A percentile compares a stretch with the other conserved stretches of the same genome.
phyloP scores from a whole-genome alignment of 2,888 invertebrate species.

The Diploptera punctata region DNA sequence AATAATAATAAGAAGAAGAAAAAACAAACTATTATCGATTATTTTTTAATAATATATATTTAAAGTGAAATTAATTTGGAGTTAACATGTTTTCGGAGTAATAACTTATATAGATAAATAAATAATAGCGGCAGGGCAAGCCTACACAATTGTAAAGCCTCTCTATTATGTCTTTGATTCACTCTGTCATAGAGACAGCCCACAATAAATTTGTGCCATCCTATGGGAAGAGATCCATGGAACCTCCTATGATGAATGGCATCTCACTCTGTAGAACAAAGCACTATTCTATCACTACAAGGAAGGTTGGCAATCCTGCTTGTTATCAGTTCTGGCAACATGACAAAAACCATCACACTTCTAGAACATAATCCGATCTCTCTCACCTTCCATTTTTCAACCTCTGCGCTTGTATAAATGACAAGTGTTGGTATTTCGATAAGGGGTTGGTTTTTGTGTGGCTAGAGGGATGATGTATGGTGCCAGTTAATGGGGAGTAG shows the following conservation, averaged over 20 bases:
- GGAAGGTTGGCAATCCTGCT: constrained; percentile 3
- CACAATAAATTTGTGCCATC: not conserved
- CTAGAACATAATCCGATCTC: not conserved
- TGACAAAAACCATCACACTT: not conserved
- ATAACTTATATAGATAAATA: not conserved
- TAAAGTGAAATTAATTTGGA: not conserved
- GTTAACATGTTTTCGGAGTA: not conserved
- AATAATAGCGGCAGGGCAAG: not conserved
- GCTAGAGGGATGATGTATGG: not conserved
- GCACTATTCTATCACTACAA: constrained; percentile 7
- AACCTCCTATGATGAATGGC: not conserved
- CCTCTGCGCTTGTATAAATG: not conserved
- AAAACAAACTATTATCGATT: not conserved
- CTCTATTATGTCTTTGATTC: not conserved
- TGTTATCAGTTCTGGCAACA: constrained; percentile 11
- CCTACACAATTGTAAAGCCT: not conserved
- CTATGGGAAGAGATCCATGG: not conserved
- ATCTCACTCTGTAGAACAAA: not conserved
- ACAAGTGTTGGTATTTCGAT: constrained; percentile 5
- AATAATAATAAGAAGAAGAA: no score
- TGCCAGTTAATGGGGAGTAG: not conserved
- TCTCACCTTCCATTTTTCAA: constrained; percentile 13
- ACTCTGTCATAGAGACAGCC: not conserved
- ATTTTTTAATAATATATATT: not conserved
- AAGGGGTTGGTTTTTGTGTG: not conserved